phyloP scores from a whole-genome alignment of 2,888 invertebrate species.

The Tenthredo scrophulariae region DNA sequence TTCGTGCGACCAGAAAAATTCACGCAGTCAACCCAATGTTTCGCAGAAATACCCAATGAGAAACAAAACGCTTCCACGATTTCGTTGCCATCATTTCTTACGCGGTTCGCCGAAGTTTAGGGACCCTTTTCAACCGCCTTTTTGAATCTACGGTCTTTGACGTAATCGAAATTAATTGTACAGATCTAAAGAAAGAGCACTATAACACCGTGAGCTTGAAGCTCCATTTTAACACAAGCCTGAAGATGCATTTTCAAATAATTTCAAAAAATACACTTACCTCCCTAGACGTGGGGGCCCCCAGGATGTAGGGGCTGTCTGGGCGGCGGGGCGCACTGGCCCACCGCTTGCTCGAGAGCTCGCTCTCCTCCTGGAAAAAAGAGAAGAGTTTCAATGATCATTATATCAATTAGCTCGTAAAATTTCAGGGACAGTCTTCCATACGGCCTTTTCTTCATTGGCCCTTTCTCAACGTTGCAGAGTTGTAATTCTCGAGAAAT shows the following conservation, averaged over 20 bases:
- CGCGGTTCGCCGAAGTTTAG: neutral
- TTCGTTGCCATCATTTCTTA: neutral
- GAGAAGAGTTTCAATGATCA: slow-evolving; percentile 55
- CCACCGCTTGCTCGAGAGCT: slow-evolving; percentile 85
- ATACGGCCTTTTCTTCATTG: slow-evolving; percentile 1
- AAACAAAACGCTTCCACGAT: neutral
- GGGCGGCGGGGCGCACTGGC: slow-evolving; percentile 84
- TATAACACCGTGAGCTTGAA: slow-evolving; percentile 26
- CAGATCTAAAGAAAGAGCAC: neutral
- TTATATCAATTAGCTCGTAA: slow-evolving; percentile 42
- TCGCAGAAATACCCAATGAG: slow-evolving; percentile 33
- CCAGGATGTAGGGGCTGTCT: slow-evolving; percentile 77
- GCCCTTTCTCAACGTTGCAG: neutral
- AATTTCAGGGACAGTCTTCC: slow-evolving; percentile 32
- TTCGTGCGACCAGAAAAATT: slow-evolving; percentile 2
- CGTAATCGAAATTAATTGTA: neutral
- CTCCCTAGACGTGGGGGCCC: slow-evolving; percentile 78
- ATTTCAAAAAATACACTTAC: slow-evolving; percentile 58
- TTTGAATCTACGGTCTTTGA: neutral
- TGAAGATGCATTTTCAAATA: neutral
- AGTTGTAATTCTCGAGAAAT: slow-evolving; percentile 2
- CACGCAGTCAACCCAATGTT: slow-evolving; percentile 13
- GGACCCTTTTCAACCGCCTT: neutral
- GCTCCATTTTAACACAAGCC: no score
- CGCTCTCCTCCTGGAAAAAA: slow-evolving; percentile 85